Evolutionary conservation across 2,113 vertebrate species (phyloP).

Genomic region (Hystrix cristata): DNA sequence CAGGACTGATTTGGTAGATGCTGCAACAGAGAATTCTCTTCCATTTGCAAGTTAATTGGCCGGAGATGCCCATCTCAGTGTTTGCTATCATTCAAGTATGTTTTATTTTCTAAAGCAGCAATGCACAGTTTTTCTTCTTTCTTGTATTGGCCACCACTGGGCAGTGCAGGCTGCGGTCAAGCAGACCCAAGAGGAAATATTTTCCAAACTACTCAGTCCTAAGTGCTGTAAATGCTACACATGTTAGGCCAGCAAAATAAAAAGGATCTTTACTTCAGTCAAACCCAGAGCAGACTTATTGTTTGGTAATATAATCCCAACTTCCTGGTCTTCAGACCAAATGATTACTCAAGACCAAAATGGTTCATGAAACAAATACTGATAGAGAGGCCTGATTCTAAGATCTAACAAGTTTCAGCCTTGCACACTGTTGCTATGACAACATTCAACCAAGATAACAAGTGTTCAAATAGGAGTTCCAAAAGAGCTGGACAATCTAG

Average conservation of each 20-base stretch:
- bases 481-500: not conserved
- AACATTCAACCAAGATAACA: not conserved
- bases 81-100: not conserved
- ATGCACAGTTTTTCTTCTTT: not conserved
- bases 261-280: not conserved
- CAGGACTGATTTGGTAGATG: not conserved
- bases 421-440: not conserved
- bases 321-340: not conserved
- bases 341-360: conserved; percentile 2
- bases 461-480: not conserved
- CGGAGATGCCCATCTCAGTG: not conserved
- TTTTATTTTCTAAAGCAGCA: not conserved
- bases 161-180: not conserved
- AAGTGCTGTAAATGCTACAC: not conserved
- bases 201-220: not conserved
- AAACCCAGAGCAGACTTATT: not conserved
- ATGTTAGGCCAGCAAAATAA: not conserved
- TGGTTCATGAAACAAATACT: not conserved
- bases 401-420: not conserved
- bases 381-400: not conserved
- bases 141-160: not conserved
- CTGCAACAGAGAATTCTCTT: not conserved
- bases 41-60: not conserved
- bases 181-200: not conserved
- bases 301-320: not conserved